A percentile compares a stretch with the other conserved stretches of the same genome.
These are phyloP conservation scores for Spisula solida DNA, from an alignment of 2,888 invertebrate species.

Conservation along the genomic window DNA sequence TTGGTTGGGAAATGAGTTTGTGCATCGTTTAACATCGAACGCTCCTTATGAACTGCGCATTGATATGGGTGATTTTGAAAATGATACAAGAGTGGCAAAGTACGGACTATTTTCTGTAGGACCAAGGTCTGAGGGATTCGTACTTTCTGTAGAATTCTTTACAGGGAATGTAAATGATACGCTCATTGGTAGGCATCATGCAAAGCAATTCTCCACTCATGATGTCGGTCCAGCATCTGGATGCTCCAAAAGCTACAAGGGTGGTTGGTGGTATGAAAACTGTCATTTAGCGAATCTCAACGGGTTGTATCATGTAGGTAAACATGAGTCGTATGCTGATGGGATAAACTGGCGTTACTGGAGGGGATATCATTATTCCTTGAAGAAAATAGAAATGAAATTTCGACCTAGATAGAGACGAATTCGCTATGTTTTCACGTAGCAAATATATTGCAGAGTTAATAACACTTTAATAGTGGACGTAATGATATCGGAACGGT, in stretches of 20 bases:
- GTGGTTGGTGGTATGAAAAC: slow-evolving; percentile 80
- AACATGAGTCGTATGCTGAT: slow-evolving; percentile 79
- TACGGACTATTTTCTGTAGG: slow-evolving; percentile 49
- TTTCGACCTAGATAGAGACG: no score
- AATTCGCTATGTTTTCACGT: no score
- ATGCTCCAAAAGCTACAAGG: slow-evolving; percentile 72
- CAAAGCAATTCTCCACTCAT: slow-evolving; percentile 30
- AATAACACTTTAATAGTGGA: no score
- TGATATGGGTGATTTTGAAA: slow-evolving; percentile 56
- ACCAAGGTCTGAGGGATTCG: slow-evolving; percentile 15
- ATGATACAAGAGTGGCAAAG: slow-evolving; percentile 37
- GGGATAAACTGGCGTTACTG: slow-evolving; percentile 84
- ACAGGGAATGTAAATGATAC: slow-evolving; percentile 43
- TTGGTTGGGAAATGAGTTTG: slow-evolving; percentile 56
- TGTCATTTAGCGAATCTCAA: slow-evolving; percentile 82
- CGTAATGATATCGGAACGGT: neutral
- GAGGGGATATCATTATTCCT: slow-evolving; percentile 83
- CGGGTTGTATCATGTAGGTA: slow-evolving; percentile 77
- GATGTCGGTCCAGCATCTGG: slow-evolving; percentile 42
- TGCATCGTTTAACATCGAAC: slow-evolving; percentile 32
- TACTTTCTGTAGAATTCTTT: slow-evolving; percentile 21
- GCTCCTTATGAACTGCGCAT: slow-evolving; percentile 45
- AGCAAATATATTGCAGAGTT: no score
- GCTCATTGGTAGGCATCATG: neutral
- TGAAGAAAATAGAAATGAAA: slow-evolving; percentile 83